Conservation (phyloP, 2,797 vertebrate genomes). For the Rhadinocentrus ornatus region DNA sequence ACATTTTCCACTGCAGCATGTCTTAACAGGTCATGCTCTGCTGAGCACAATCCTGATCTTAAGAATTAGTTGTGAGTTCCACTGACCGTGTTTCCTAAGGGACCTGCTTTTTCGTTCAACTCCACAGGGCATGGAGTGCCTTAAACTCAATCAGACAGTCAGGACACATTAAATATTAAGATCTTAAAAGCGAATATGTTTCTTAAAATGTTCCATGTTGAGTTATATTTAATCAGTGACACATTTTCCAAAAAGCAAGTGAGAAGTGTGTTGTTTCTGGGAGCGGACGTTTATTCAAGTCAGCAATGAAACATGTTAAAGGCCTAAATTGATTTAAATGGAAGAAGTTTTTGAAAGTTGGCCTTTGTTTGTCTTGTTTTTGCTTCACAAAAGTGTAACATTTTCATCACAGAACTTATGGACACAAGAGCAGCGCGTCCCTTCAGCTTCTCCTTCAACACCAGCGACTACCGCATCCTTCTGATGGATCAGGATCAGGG, state of each 20-base stretch:
- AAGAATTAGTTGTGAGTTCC: slow-evolving; percentile 68
- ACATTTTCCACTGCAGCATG: slow-evolving; percentile 67
- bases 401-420: slow-evolving; percentile 81
- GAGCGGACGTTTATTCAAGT: slow-evolving; percentile 51
- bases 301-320: slow-evolving; percentile 57
- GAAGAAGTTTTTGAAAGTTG: slow-evolving; percentile 7
- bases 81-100: slow-evolving; percentile 72
- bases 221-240: slow-evolving; percentile 78
- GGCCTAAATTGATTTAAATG: slow-evolving; percentile 36
- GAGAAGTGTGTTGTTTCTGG: slow-evolving; percentile 52
- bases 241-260: slow-evolving; percentile 62
- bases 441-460: slow-evolving; percentile 90
- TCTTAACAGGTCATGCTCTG: slow-evolving; percentile 75
- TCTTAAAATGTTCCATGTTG: slow-evolving; percentile 64
- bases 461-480: slow-evolving; percentile 89
- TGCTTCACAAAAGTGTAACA: slow-evolving; percentile 26
- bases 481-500: slow-evolving; percentile 90
- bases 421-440: slow-evolving; percentile 86
- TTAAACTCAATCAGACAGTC: slow-evolving; percentile 70
- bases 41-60: slow-evolving; percentile 73
- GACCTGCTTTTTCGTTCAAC: slow-evolving; percentile 58
- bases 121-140: slow-evolving; percentile 55
- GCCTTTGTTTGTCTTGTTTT: slow-evolving; percentile 41
- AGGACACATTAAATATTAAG: slow-evolving; percentile 81
- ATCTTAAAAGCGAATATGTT: slow-evolving; percentile 81